Evolutionary conservation across 2,797 vertebrate genomes (phyloP), one percentile per base, ranked within the genome.

Genomic region (Lepus townsendii): DNA sequence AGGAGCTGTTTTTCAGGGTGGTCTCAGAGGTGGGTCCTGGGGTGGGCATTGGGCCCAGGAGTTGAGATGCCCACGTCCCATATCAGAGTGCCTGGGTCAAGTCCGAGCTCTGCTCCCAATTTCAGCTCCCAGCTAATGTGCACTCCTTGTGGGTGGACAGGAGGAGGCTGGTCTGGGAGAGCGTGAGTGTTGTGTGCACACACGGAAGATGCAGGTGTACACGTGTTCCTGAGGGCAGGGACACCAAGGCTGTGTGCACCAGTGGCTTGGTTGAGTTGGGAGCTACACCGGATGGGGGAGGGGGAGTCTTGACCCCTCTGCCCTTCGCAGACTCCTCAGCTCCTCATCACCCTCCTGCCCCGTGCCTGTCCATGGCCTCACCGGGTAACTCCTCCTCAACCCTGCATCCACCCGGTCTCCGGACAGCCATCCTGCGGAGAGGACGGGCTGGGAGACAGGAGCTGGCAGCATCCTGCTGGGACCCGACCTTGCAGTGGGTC

Each of bases 231-330:
- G 1, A 63, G 17, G 2, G 0, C 11, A 7, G 9, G 0, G 8
- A 72, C 38, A 8, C 1, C 2, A 38, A 13, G 27, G 3, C 32
- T 20, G 38, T 4, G 0, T 1, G 14, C 1, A 24, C 4, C 0
- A 35, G 35, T 1, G 0, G 22, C 32, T n/a, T 71, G 10, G 0
- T 27, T 0, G n/a, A 80, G 11, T 13, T 7, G 10, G 26, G 27
- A 24, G 52, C 12, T 24, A 7, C 0, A 0, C 3, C 3, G 0
- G 20, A 5, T 2, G 50, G 62, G 35, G 0, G 11, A 52, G 35
- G 3, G 54, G 54, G 54, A 20, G 54, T 16, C 42, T 35, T 2
- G 3, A 57, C 19, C 10, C 14, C 35, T 85, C 14, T 6, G 30
- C 2, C 6, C 19, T 79, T 24, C 12, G 0, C 22, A 20, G 30